These are phyloP conservation scores for Passer montanus DNA, from an alignment of 2,113 vertebrate genomes.

Conservation along the genomic window DNA sequence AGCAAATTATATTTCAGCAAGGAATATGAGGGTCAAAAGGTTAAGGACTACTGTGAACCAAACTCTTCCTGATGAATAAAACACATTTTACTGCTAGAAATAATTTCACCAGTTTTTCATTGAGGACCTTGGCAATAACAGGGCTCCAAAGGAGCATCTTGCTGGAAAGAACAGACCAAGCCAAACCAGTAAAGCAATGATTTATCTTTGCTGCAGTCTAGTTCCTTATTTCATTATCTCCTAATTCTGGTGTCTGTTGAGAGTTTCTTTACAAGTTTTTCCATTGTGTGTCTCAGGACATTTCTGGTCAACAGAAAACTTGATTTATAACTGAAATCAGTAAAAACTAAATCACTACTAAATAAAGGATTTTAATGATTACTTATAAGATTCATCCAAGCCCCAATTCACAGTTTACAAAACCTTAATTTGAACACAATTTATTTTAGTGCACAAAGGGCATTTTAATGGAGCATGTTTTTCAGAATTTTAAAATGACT, in stretches of 20 bases:
- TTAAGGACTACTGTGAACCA: neutral
- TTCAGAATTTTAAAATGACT: neutral
- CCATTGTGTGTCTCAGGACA: neutral
- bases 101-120: neutral
- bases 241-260: neutral
- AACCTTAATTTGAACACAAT: neutral
- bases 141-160: neutral
- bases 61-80: neutral
- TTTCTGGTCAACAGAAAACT: neutral
- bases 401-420: constrained; percentile 26
- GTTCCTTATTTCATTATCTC: neutral
- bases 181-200: neutral
- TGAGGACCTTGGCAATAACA: neutral
- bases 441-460: neutral
- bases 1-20: neutral
- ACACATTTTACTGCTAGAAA: neutral
- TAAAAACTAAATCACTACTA: neutral
- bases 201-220: neutral
- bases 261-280: neutral
- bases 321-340: constrained; percentile 28
- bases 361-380: constrained; percentile 50
- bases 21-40: neutral
- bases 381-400: neutral
- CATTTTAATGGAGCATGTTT: neutral
- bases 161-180: neutral